phyloP scores from a whole-genome alignment of 2,888 invertebrate genomes.

The Tetropium fuscum region DNA sequence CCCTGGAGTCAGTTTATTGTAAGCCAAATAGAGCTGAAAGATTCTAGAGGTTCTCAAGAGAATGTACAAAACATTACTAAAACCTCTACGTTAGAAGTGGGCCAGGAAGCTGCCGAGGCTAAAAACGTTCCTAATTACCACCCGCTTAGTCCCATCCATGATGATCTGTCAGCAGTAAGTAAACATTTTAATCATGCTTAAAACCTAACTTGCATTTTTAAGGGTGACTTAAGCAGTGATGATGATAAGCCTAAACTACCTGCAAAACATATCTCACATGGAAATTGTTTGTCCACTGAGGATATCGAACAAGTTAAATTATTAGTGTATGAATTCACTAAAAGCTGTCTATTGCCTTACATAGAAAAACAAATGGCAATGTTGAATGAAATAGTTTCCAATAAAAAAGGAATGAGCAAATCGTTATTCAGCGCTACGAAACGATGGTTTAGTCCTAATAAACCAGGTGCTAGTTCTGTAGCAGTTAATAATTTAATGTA shows the following conservation, averaged over 20 bases:
- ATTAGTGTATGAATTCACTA: constrained; percentile 89
- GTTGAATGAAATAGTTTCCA: constrained; percentile 83
- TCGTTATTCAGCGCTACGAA: constrained; percentile 95
- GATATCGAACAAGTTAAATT: constrained; percentile 89
- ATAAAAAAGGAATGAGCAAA: constrained; percentile 92
- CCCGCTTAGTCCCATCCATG: constrained; percentile 81
- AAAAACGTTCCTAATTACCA: constrained; percentile 68
- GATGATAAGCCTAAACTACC: constrained; percentile 46
- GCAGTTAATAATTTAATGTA: constrained; percentile 87
- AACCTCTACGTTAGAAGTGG: constrained; percentile 64
- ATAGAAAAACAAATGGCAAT: constrained; percentile 89
- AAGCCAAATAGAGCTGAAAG: constrained; percentile 62
- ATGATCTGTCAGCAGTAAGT: constrained; percentile 59
- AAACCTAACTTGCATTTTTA: constrained; percentile 31
- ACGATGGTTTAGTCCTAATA: constrained; percentile 93
- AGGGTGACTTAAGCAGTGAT: constrained; percentile 48
- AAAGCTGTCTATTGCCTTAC: constrained; percentile 89
- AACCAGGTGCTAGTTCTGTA: constrained; percentile 80
- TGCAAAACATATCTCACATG: constrained; percentile 70
- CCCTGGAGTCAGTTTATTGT: constrained; percentile 87
- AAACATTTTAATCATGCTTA: neutral
- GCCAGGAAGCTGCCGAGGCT: constrained; percentile 66
- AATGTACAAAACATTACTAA: constrained; percentile 52
- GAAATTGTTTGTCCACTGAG: constrained; percentile 79
- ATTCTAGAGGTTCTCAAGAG: constrained; percentile 51